phyloP scores from a whole-genome alignment of 2,797 vertebrate genomes.

The Enteromius unitaeniatus region DNA sequence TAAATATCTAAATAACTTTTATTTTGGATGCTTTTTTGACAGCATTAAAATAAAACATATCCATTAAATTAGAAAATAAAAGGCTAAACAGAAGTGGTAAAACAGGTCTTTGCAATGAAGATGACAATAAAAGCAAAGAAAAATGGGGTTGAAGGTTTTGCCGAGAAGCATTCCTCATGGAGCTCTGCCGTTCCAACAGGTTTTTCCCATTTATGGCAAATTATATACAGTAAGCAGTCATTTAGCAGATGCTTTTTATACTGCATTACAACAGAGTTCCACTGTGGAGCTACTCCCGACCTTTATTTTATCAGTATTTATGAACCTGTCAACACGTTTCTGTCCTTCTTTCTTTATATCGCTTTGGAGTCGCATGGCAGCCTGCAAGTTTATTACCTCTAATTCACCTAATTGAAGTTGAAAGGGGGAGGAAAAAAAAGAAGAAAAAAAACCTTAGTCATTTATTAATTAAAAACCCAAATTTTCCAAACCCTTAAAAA shows the following conservation, averaged over 20 bases:
- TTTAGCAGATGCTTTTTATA: slow-evolving; percentile 31
- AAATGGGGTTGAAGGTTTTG: slow-evolving; percentile 8
- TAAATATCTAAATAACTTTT: no score
- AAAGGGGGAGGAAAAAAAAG: neutral
- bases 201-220: slow-evolving; percentile 77
- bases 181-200: slow-evolving; percentile 78
- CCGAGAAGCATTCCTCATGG: slow-evolving; percentile 54
- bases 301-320: slow-evolving; percentile 89
- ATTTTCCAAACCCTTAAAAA: slow-evolving; percentile 62
- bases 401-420: slow-evolving; percentile 75
- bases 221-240: slow-evolving; percentile 80
- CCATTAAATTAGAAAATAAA: neutral
- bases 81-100: slow-evolving; percentile 26
- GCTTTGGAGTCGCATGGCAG: slow-evolving; percentile 68
- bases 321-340: slow-evolving; percentile 87
- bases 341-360: slow-evolving; percentile 65
- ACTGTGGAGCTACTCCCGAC: slow-evolving; percentile 78
- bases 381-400: slow-evolving; percentile 82
- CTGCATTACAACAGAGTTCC: slow-evolving; percentile 79
- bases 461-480: slow-evolving; percentile 57
- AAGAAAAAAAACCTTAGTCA: slow-evolving; percentile 57
- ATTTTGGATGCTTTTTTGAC: no score
- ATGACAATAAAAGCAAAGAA: slow-evolving; percentile 28
- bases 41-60: neutral
- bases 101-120: slow-evolving; percentile 45